Evolutionary conservation across 1,140 invertebrate species (phyloP).

Genomic region (Yoshiicerus persimilis): DNA sequence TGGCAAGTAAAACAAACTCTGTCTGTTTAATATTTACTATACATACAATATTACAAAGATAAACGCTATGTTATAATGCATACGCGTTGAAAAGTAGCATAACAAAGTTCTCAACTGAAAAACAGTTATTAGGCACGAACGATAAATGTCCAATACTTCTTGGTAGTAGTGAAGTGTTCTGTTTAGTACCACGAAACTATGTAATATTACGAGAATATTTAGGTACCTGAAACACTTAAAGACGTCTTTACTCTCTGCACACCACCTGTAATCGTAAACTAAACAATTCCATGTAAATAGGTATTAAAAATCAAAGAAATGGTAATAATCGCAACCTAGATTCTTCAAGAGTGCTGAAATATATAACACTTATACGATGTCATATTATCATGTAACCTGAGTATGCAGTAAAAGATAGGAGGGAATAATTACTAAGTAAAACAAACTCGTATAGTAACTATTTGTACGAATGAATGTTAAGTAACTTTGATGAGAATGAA

Average conservation of each 20-base stretch:
- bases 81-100: background rate
- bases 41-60: background rate
- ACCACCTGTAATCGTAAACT: background rate
- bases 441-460: background rate
- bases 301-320: background rate
- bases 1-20: too few species aligned
- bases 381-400: background rate
- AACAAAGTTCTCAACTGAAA: background rate
- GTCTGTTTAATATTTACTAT: background rate
- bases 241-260: too few species aligned
- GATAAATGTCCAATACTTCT: background rate
- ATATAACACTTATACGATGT: background rate
- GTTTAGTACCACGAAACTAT: too few species aligned
- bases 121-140: background rate
- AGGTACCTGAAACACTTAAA: too few species aligned
- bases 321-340: background rate
- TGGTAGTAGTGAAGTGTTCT: too few species aligned
- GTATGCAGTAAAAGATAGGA: background rate
- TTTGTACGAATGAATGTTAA: too few species aligned
- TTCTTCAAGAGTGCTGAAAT: background rate
- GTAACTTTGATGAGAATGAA: too few species aligned
- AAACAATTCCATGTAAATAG: too few species aligned
- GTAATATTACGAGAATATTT: too few species aligned
- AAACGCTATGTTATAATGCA: background rate
- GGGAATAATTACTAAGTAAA: background rate